phyloP scores from a whole-genome alignment of 2,888 invertebrate species.

The Stomorhina lunata region DNA sequence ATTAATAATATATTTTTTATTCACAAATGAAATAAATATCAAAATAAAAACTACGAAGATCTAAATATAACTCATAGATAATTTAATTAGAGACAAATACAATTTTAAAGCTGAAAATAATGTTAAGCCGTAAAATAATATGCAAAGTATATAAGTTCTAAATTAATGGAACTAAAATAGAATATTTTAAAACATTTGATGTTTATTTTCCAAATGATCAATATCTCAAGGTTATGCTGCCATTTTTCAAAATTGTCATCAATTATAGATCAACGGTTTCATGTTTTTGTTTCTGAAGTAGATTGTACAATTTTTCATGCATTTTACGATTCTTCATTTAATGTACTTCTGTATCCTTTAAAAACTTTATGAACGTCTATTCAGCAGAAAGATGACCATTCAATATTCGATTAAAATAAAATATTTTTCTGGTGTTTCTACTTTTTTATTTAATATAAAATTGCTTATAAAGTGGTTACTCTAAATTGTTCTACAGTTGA shows the following conservation, averaged over 20 bases:
- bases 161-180: background rate
- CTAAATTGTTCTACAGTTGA: slow-evolving; percentile 1
- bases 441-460: slow-evolving; percentile 3
- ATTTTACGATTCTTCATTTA: too few species aligned
- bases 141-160: background rate
- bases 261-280: background rate
- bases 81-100: background rate
- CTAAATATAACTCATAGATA: slow-evolving; percentile 5
- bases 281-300: background rate
- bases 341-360: too few species aligned
- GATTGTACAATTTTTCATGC: too few species aligned
- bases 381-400: background rate
- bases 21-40: slow-evolving; percentile 20
- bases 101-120: background rate
- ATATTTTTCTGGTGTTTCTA: slow-evolving; percentile 1
- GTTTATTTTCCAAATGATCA: background rate
- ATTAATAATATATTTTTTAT: background rate
- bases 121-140: background rate
- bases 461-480: slow-evolving; percentile 26
- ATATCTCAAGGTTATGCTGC: background rate
- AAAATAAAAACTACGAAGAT: slow-evolving; percentile 11
- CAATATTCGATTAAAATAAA: background rate
- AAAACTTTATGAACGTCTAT: too few species aligned
- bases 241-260: background rate
- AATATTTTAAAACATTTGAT: slow-evolving; percentile 11